Base-by-base conservation (phyloP, 2,797 vertebrate genomes). In the Takifugu rubripes region DNA sequence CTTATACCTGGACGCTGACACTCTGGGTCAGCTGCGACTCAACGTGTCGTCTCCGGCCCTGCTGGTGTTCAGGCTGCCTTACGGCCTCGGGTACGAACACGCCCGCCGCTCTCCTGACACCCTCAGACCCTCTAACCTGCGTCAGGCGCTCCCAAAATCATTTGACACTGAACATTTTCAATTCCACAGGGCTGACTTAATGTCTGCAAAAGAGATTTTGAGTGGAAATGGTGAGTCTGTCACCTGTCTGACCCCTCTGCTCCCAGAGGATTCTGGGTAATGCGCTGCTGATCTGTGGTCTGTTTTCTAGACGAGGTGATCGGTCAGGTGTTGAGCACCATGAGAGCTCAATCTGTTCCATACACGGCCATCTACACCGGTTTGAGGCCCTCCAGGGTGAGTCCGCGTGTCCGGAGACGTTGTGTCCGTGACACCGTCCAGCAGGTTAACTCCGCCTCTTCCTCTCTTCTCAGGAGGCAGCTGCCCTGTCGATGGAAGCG, bases 1-100 rank as follows among this genome's bases (percentile, higher is more conserved):
- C n/a, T 89, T 97, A 25, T 94, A 94, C 25, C 91, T 96, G 87
- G 93, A 95, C 64, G 89, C 92, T 0, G 90, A 93, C 17, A 93
- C 93, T 0, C 87, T 96, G 2, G 84, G 87, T 31, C 93, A 94
- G 66, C 90, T 96, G 33, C 87, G 91, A 3, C 93, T 96, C 47
- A 94, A 95, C 4, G 89, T 90, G 26, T 94, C 91, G 45, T 88
- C 93, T 0, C 87, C 94, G 0, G 88, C 93, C 1, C 68, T 95
- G 85, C 87, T 95, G 59, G 89, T 95, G 25, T 92, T 96, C 72
- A 87, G 86, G 27, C 82, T 96, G 65, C 94, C 94, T 0, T 94
- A 94, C 27, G 89, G 89, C 12, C 75, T 85, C 24, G 90, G 93
- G 94, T 94, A 66, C 3, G 8, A 6, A 2, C 46, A 16, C 45